These are phyloP conservation scores for Nycticorax nycticorax DNA, from an alignment of 2,113 vertebrate genomes.

Conservation along the genomic window DNA sequence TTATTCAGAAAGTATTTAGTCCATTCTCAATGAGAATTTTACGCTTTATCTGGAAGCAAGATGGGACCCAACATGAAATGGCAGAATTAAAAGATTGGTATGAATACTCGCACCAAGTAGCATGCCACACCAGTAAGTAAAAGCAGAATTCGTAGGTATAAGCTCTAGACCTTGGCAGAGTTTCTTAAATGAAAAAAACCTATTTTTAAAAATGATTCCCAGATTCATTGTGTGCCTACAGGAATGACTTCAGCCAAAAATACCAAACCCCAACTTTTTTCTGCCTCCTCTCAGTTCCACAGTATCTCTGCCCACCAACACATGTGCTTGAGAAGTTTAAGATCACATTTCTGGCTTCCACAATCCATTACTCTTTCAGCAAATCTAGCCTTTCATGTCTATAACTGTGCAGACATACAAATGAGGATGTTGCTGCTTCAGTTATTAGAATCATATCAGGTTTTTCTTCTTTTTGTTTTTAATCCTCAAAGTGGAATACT, in stretches of 20 bases:
- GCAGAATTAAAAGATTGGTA: not conserved
- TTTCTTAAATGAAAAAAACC: not conserved
- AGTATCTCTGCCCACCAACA: not conserved
- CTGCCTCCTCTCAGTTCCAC: not conserved
- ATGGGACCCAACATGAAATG: not conserved
- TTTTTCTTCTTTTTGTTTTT: conserved; percentile 15
- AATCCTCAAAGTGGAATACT: not conserved
- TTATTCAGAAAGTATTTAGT: not conserved
- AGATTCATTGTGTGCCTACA: not conserved
- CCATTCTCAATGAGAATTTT: not conserved
- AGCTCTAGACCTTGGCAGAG: not conserved
- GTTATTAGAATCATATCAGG: not conserved
- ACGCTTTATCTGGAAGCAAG: not conserved
- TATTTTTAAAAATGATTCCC: not conserved
- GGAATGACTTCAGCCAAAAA: not conserved
- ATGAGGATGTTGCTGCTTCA: not conserved
- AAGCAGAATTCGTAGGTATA: not conserved
- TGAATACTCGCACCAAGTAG: not conserved
- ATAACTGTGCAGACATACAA: not conserved
- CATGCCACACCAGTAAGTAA: not conserved
- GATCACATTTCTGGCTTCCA: not conserved
- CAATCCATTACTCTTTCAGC: not conserved
- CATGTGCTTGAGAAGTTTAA: not conserved
- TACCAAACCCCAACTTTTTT: fast-evolving
- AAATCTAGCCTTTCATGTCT: not conserved